These are phyloP conservation scores for Eurystomus gularis DNA, from an alignment of 2,113 vertebrate species.

Conservation along the genomic window DNA sequence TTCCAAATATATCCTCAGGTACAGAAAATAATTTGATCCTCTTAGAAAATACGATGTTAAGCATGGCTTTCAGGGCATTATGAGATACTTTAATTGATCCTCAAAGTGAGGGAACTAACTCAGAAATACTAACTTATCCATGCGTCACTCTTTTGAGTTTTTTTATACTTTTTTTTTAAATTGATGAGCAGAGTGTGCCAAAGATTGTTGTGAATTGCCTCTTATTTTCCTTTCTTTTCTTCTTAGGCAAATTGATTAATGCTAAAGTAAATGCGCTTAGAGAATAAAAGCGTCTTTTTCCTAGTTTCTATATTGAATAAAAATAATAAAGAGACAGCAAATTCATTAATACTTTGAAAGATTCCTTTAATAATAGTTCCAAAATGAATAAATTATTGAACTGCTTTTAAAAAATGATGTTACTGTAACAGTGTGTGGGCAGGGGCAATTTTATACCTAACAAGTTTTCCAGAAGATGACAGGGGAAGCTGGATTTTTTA, in stretches of 20 bases:
- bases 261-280: neutral
- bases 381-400: slow-evolving; percentile 4
- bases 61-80: neutral
- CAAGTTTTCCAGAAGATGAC: neutral
- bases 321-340: slow-evolving; percentile 25
- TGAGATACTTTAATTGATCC: neutral
- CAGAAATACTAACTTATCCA: slow-evolving; percentile 8
- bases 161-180: neutral
- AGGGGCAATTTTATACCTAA: neutral
- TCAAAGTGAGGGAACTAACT: neutral
- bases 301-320: neutral
- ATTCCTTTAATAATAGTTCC: neutral
- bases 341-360: neutral
- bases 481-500: neutral
- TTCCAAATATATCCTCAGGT: neutral
- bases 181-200: neutral
- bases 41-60: neutral
- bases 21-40: neutral
- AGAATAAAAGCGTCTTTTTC: neutral
- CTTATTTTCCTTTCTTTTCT: slow-evolving; percentile 2
- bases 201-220: neutral
- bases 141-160: neutral
- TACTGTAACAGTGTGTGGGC: neutral
- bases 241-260: neutral
- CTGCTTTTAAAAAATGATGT: neutral